Evolutionary conservation across 1,140 invertebrate species (phyloP), one percentile per base, ranked within the genome.

Genomic region (Nomia melanderi): DNA sequence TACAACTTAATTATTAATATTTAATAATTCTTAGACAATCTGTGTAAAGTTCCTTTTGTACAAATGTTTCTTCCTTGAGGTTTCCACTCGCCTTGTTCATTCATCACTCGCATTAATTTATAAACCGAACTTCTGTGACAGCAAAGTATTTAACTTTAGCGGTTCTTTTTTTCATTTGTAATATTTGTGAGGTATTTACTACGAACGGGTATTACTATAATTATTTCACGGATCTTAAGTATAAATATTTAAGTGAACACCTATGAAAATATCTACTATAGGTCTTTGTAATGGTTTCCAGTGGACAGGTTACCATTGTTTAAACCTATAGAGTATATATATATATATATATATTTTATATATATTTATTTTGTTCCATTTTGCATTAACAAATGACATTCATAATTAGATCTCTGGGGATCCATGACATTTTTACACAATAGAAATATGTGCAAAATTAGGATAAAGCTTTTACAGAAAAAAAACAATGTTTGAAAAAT

Each of bases 31-130:
- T 73, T 77, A 71, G 4, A 36, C 53, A 71, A 63, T 54, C 56
- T 62, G 27, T 70, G 66, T 56, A 78, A 83, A 81, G 78, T 86
- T 86, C 83, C 82, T 89, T 88, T 88, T 87, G 86, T 88, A 89
- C 72, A 85, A 88, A 88, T 64, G 65, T 79, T 79, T 78, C 69
- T 85, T 81, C 44, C 39, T 74, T 71, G 41, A 71, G 36, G 36
- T 62, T 41, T 63, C 36, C 36, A 71, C 31, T n/a, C 33, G 47
- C 75, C 60, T 71, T 70, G 57, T 70, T 77, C 60, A 71, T 77
- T n/a, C n/a, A 73, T 78, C 73, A 76, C 59, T 44, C 33, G 31
- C 65, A 76, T 76, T 76, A 76, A 76, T 41, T 76, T 69, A 69
- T 57, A 8, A 29, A 69, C 23, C 12, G 39, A 33, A 23, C 27